Evolutionary conservation across 2,113 vertebrate species (phyloP), one percentile per base, ranked within the genome.

Genomic region (Tragelaphus strepsiceros): DNA sequence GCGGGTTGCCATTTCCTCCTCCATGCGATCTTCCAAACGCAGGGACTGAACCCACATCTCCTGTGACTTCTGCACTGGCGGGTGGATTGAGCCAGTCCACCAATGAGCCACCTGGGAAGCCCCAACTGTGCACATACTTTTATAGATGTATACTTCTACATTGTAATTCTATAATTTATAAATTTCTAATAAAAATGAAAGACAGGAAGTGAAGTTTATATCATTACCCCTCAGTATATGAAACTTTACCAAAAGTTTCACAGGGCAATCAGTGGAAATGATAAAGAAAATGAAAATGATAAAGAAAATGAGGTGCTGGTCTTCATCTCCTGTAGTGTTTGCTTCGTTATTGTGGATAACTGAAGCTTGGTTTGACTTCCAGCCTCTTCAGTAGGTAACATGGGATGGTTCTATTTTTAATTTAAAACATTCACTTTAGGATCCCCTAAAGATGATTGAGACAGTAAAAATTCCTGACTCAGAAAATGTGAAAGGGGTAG

Each of bases 351-450:
- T 56, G 2, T 58, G 14, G 15, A 30, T n/a, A 21, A 46, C 7
- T 9, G 10, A 78, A 91, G 43, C 17, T 71, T 64, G 54, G 35
- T 96, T 97, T 78, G 46, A 78, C 83, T 97, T 64, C 30, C 88
- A 59, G 13, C 53, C 26, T 83, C 61, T 86, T 71, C 39, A 39
- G 2, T 46, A 71, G 46, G 24, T 93, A 64, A 35, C 5, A 17
- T 17, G 49, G 8, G 19, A 35, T 89, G 28, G 17, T 21, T 92
- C 15, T 49, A 61, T 62, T 8, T 89, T 74, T 81, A 51, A 51
- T 19, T 11, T 4, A 94, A 95, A 84, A 80, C 30, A 30, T 54
- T 78, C 35, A 80, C 51, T 84, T 90, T 78, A 74, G 22, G 46
- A 94, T 80, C 22, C 78, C 19, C 26, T 39, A 58, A 91, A 67